A percentile compares a stretch with the other conserved stretches of the same genome.
Conservation (phyloP, 2,888 invertebrate genomes). For the Eupithecia tripunctaria region DNA sequence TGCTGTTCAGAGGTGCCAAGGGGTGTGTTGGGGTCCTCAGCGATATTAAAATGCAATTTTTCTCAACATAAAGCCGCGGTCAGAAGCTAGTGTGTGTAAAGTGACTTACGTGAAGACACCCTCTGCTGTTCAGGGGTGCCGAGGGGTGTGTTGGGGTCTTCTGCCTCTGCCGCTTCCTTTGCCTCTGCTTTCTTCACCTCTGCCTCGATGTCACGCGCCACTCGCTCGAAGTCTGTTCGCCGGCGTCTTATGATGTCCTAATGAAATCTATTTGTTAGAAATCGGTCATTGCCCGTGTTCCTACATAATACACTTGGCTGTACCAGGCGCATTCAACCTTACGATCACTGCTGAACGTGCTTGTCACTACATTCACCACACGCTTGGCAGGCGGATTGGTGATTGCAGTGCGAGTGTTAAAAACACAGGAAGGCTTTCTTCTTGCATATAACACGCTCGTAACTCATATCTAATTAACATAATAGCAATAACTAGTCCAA, state of each 20-base stretch:
- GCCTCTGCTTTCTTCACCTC: constrained; percentile 86
- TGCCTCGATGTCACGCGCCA: constrained; percentile 91
- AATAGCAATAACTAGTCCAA: too few relatives aligned
- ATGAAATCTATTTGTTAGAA: not conserved
- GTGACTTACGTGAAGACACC: constrained; percentile 41
- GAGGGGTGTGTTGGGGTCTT: constrained; percentile 53
- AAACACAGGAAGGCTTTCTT: too few relatives aligned
- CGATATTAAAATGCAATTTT: too few relatives aligned
- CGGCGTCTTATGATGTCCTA: constrained; percentile 87
- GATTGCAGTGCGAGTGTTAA: too few relatives aligned
- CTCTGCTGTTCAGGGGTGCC: constrained; percentile 38
- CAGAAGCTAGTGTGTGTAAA: not conserved
- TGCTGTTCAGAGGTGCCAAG: constrained; percentile 38
- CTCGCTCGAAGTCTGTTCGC: constrained; percentile 88
- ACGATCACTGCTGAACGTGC: not conserved
- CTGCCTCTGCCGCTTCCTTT: constrained; percentile 65
- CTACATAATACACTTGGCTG: too few relatives aligned
- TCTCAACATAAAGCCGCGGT: too few relatives aligned
- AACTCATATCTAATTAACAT: not conserved
- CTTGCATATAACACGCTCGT: not conserved
- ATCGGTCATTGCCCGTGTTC: too few relatives aligned
- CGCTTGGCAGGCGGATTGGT: too few relatives aligned
- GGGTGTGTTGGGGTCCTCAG: constrained; percentile 55
- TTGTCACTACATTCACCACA: too few relatives aligned
- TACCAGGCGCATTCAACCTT: too few relatives aligned